phyloP scores from a whole-genome alignment of 2,888 invertebrate genomes.

The Cryptocephalus primarius region DNA sequence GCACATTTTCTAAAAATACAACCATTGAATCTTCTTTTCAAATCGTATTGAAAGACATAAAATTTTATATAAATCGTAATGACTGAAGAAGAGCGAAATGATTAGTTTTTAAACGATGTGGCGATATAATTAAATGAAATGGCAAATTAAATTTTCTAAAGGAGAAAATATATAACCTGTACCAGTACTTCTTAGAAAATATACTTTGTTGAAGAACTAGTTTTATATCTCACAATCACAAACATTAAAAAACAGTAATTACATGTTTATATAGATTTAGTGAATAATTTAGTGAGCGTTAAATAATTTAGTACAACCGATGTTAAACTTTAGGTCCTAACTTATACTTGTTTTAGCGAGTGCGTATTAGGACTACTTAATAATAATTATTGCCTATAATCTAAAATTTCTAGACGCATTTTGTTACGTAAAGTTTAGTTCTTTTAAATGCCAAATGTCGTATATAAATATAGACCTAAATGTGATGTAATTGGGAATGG shows the following conservation, averaged over 20 bases:
- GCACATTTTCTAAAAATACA: too few relatives aligned
- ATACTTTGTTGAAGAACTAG: neutral
- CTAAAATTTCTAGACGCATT: conserved; percentile 18
- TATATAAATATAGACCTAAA: conserved; percentile 12
- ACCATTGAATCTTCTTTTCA: too few relatives aligned
- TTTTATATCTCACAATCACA: too few relatives aligned
- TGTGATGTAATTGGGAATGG: conserved; percentile 18
- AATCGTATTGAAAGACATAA: neutral
- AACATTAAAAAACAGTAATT: too few relatives aligned
- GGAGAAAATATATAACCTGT: conserved; percentile 2
- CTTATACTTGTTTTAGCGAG: too few relatives aligned
- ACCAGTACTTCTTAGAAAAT: conserved; percentile 5
- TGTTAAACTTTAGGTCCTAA: too few relatives aligned
- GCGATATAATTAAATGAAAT: too few relatives aligned
- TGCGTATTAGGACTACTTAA: neutral
- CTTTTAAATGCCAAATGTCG: conserved; percentile 17
- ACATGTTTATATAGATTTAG: too few relatives aligned
- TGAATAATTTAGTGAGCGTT: neutral
- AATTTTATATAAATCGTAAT: neutral
- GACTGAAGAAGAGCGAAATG: neutral
- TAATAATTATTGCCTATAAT: conserved; percentile 2
- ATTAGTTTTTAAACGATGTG: neutral
- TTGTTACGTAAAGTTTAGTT: conserved; percentile 7
- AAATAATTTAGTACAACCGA: neutral
- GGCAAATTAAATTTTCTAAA: neutral